Percentiles rank a stretch among this genome's conserved stretches.
Evolutionary conservation across 2,888 invertebrate genomes (phyloP).

Genomic region (Teleogryllus oceanicus): DNA sequence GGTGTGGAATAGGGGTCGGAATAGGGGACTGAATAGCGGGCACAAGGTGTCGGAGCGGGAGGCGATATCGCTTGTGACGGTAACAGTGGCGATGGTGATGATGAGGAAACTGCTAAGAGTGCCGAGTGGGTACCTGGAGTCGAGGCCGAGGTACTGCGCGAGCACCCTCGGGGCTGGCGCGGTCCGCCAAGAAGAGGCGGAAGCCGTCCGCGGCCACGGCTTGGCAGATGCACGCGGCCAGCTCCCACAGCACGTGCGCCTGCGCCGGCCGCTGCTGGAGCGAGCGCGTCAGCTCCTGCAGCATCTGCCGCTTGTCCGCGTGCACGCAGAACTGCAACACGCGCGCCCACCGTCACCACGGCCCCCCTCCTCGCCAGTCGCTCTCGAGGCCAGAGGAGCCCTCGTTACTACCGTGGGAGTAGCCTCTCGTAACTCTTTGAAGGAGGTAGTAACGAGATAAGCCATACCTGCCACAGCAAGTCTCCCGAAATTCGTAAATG

Average conservation of each 20-base stretch:
- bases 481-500: no score
- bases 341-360: background rate
- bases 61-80: background rate
- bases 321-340: slow-evolving; percentile 55
- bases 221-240: slow-evolving; percentile 61
- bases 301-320: slow-evolving; percentile 62
- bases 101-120: background rate
- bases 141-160: slow-evolving; percentile 46
- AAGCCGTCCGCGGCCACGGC: slow-evolving; percentile 66
- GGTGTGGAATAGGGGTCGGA: background rate
- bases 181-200: slow-evolving; percentile 57
- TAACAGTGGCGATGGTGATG: background rate
- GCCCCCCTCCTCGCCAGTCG: no score
- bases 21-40: background rate
- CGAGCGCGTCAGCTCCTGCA: slow-evolving; percentile 59
- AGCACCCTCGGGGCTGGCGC: slow-evolving; percentile 46
- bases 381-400: no score
- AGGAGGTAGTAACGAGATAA: no score
- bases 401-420: no score
- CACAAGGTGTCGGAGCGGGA: background rate
- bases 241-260: slow-evolving; percentile 62
- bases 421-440: no score
- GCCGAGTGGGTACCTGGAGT: slow-evolving; percentile 35
- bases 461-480: no score
- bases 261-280: slow-evolving; percentile 60